Evolutionary conservation across 2,888 invertebrate species (phyloP).

Genomic region (Acanthosepion pharaonis): DNA sequence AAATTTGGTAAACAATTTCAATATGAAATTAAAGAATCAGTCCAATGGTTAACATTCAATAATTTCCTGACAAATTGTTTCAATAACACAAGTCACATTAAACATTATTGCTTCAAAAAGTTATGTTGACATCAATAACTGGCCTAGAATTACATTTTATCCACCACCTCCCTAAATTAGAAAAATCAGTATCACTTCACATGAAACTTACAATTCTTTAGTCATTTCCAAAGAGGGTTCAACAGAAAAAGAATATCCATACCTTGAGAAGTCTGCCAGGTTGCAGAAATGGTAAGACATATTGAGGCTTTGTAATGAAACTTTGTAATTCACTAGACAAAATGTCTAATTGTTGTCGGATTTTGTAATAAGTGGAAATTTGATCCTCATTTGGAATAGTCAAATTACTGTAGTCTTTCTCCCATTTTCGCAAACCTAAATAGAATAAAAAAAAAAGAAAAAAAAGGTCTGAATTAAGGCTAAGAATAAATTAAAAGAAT

Average conservation of each 20-base stretch:
- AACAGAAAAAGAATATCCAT: conserved; percentile 50
- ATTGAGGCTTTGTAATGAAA: conserved; percentile 88
- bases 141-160: no score
- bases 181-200: no score
- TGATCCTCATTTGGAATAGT: conserved; percentile 83
- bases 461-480: not conserved
- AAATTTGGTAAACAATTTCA: no score
- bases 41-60: no score
- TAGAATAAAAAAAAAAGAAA: not conserved
- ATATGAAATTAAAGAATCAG: no score
- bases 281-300: conserved; percentile 93
- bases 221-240: not conserved
- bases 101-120: no score
- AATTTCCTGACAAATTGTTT: no score
- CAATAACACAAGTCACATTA: no score
- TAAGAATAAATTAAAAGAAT: not conserved
- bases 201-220: no score
- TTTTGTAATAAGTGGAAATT: conserved; percentile 88
- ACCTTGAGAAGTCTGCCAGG: conserved; percentile 95
- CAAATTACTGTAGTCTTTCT: conserved; percentile 63
- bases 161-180: no score
- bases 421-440: conserved; percentile 69
- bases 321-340: conserved; percentile 84
- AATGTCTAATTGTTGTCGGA: conserved; percentile 85
- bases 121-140: no score